These are phyloP conservation scores for Melanocharis versteri DNA, from an alignment of 2,113 vertebrate species.

Conservation along the genomic window DNA sequence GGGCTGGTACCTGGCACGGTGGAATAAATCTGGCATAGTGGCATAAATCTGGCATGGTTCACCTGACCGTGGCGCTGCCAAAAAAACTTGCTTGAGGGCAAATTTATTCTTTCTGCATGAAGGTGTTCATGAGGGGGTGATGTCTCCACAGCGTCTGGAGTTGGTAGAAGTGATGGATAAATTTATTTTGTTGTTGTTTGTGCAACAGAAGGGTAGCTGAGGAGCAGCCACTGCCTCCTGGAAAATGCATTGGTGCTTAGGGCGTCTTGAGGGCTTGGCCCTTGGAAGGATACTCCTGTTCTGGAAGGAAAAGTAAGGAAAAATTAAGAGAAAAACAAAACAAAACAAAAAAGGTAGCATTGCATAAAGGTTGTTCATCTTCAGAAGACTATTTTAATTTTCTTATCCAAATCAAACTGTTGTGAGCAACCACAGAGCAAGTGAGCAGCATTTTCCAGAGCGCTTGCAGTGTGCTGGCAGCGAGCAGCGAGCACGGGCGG, in stretches of 20 bases:
- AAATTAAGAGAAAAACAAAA: neutral
- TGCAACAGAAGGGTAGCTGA: neutral
- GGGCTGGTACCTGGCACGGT: neutral
- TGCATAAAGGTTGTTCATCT: neutral
- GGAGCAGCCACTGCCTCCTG: neutral
- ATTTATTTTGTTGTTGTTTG: rapidly evolving
- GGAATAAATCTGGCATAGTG: rapidly evolving
- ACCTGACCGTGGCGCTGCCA: rapidly evolving
- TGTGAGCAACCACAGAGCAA: neutral
- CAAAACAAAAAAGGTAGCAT: no score
- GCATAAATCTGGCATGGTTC: rapidly evolving
- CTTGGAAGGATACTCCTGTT: neutral
- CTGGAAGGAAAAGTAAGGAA: neutral
- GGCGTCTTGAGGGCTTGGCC: neutral
- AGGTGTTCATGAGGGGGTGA: neutral
- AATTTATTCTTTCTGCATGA: neutral
- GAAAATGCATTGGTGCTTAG: neutral
- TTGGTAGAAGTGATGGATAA: neutral
- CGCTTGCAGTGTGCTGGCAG: neutral
- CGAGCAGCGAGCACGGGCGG: neutral
- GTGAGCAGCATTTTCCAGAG: slow-evolving; percentile 47
- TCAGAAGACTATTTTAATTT: neutral
- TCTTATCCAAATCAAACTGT: neutral
- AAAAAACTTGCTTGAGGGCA: rapidly evolving
- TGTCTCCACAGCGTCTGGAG: neutral